These are phyloP conservation scores for Cyclophora punctaria DNA, from an alignment of 2,888 invertebrate genomes.

Conservation along the genomic window DNA sequence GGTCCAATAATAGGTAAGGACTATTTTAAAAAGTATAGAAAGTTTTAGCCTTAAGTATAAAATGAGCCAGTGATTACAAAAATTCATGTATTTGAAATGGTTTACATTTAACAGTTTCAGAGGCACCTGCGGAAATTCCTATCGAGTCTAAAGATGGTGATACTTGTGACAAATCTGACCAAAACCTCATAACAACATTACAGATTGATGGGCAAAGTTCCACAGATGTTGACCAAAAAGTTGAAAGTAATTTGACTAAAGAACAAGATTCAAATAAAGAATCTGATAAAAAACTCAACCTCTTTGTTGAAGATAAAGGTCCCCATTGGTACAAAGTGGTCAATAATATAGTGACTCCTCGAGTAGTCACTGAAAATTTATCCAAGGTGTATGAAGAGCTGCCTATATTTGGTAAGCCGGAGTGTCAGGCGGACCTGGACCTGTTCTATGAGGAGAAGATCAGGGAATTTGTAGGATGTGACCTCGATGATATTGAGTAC, in stretches of 20 bases:
- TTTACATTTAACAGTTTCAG: too few species aligned
- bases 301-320: slow-evolving; percentile 33
- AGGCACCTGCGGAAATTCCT: too few species aligned
- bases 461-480: slow-evolving; percentile 47
- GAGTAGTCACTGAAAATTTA: slow-evolving; percentile 43
- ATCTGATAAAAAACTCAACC: slow-evolving; percentile 17
- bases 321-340: slow-evolving; percentile 41
- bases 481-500: slow-evolving; percentile 51
- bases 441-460: slow-evolving; percentile 36
- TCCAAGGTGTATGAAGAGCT: slow-evolving; percentile 41
- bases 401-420: slow-evolving; percentile 43
- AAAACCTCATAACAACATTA: too few species aligned
- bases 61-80: too few species aligned
- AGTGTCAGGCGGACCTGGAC: slow-evolving; percentile 21
- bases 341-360: slow-evolving; percentile 36
- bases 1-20: too few species aligned
- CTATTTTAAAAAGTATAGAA: too few species aligned
- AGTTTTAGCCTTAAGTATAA: too few species aligned
- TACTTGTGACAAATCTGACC: too few species aligned
- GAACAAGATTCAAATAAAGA: background rate
- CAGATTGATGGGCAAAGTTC: too few species aligned
- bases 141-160: too few species aligned
- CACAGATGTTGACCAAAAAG: background rate
- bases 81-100: too few species aligned
- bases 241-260: background rate